Base-by-base conservation (phyloP, 2,797 vertebrate species). In the Xenopus petersii region DNA sequence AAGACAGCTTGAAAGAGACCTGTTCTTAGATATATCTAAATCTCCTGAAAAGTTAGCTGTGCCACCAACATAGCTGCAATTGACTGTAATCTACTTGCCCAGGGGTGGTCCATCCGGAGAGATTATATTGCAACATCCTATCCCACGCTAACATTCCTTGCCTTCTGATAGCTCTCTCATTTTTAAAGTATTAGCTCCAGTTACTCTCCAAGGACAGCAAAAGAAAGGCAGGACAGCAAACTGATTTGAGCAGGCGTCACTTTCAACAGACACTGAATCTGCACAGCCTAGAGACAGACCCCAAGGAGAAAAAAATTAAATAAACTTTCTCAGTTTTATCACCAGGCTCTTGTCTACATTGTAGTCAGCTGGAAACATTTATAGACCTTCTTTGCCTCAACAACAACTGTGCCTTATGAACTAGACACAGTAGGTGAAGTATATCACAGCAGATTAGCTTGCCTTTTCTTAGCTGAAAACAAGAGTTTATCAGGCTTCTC, bases 161-260 rank as follows among this genome's bases (percentile, higher is more conserved):
- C 80, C 80, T 60, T 56, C 74, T 75, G 83, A 83, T 85, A 88
- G 88, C 87, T 91, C 84, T 91, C 86, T 88, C 84, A 83, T 81
- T 0, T 81, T 0, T 84, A 86, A 82, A 83, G 79, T 83, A 82
- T 84, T 79, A 65, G 84, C 82, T 86, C 85, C 76, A 64, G 80
- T 80, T 82, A 79, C 81, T 80, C 54, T 74, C 49, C 77, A 77
- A 59, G 16, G 36, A 64, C 70, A 76, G 51, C 59, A 70, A 61
- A 80, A 81, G 75, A 81, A 64, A 75, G 3, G 26, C 47, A 42
- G 54, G 64, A 55, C 59, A 65, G n/a, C 65, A 36, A 21, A 17
- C 61, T 67, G 67, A 70, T 73, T 13, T 0, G 0, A 64, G 65
- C 16, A 12, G 6, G 48, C 61, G 46, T 47, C 61, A 15, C 16